Conservation (phyloP, 2,888 invertebrate genomes). For the Actias luna region DNA sequence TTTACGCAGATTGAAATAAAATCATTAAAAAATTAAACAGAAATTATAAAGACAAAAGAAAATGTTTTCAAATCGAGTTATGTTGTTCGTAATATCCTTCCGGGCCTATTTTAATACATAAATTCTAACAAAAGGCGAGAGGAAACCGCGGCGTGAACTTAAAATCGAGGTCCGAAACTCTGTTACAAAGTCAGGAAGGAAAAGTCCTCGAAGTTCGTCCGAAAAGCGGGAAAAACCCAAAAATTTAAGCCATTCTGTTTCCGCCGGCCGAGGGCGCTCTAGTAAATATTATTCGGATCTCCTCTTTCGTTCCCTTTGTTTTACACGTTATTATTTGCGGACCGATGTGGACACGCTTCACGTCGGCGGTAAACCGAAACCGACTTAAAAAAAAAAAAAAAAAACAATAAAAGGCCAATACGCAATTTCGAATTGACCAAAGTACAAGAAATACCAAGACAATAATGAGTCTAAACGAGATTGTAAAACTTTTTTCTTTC, state of each 20-base stretch:
- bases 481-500: conserved; percentile 61
- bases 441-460: conserved; percentile 17
- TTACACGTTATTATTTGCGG: conserved; percentile 67
- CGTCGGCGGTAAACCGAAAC: neutral
- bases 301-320: conserved; percentile 73
- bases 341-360: conserved; percentile 37
- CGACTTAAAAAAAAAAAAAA: conserved; percentile 18
- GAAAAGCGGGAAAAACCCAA: conserved; percentile 65
- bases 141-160: conserved; percentile 61
- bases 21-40: neutral
- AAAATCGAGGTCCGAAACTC: conserved; percentile 62
- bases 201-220: conserved; percentile 62
- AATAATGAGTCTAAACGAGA: conserved; percentile 62
- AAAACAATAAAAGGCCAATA: conserved; percentile 11
- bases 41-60: conserved; percentile 32
- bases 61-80: conserved; percentile 51
- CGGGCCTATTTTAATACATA: conserved; percentile 59
- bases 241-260: conserved; percentile 69
- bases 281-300: conserved; percentile 74
- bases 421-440: conserved; percentile 1
- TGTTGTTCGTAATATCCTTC: conserved; percentile 56
- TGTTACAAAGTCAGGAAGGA: conserved; percentile 72
- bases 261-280: conserved; percentile 57
- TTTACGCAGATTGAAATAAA: neutral
- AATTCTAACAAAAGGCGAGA: conserved; percentile 64